These are phyloP conservation scores for Scaptomyza parva DNA, from an alignment of 2,888 invertebrate species.

Conservation along the genomic window DNA sequence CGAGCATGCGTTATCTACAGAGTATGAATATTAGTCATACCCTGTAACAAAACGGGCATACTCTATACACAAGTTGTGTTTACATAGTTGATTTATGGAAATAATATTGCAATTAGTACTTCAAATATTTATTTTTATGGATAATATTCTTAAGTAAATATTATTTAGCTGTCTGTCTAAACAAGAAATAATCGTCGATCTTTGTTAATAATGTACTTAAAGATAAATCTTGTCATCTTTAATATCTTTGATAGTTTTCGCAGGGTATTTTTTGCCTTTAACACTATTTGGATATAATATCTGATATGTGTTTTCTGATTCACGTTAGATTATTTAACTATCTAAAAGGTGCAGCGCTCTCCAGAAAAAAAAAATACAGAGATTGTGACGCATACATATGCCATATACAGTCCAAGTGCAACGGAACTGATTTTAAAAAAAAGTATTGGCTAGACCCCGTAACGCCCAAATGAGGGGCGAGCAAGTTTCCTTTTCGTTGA, in stretches of 20 bases:
- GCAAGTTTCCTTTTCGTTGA: slow-evolving; percentile 57
- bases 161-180: background rate
- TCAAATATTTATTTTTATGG: background rate
- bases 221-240: background rate
- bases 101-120: background rate
- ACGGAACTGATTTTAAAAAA: slow-evolving; percentile 59
- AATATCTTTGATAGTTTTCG: background rate
- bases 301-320: slow-evolving; percentile 26
- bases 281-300: background rate
- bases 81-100: background rate
- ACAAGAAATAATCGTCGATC: background rate
- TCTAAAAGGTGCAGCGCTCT: slow-evolving; percentile 15
- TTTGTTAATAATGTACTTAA: background rate
- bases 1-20: slow-evolving; percentile 35
- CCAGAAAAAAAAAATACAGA: slow-evolving; percentile 3
- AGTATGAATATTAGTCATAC: slow-evolving; percentile 27
- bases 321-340: slow-evolving; percentile 1
- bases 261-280: slow-evolving; percentile 19
- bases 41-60: slow-evolving; percentile 7
- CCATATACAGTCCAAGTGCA: slow-evolving; percentile 28
- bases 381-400: slow-evolving; percentile 31
- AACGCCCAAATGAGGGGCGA: slow-evolving; percentile 35
- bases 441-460: slow-evolving; percentile 28
- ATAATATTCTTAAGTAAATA: background rate
- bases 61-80: background rate